Evolutionary conservation across 2,113 vertebrate genomes (phyloP).

Genomic region (Nothocercus nigrocapillus): DNA sequence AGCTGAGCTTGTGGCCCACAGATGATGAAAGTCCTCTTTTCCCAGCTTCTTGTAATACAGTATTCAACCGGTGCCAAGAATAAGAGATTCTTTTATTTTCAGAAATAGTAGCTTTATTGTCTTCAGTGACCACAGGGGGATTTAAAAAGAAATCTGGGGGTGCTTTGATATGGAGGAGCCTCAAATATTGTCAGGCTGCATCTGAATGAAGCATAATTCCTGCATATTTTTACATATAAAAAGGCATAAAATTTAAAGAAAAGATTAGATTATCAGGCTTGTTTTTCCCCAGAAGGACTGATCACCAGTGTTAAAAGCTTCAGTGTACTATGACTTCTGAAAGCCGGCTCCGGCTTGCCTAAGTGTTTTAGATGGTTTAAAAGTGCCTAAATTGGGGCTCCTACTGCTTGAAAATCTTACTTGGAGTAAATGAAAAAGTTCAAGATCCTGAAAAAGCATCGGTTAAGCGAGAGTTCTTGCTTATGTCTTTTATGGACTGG

Average conservation of each 20-base stretch:
- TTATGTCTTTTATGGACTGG: background rate
- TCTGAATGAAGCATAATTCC: background rate
- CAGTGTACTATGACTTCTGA: background rate
- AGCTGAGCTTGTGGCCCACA: background rate
- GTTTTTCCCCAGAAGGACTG: no score
- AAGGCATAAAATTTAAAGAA: background rate
- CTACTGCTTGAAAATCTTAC: background rate
- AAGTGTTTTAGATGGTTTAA: background rate
- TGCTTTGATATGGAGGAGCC: background rate
- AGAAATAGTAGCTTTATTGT: no score
- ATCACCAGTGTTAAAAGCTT: fast-evolving
- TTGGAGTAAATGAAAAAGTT: no score
- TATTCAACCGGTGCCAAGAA: no score
- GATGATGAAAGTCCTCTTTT: background rate
- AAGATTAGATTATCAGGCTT: background rate
- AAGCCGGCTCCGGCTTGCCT: background rate
- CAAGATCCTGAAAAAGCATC: no score
- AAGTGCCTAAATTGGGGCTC: background rate
- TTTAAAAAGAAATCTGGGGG: background rate
- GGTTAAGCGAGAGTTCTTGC: background rate
- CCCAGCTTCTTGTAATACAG: background rate
- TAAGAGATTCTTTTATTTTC: background rate
- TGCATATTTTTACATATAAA: no score
- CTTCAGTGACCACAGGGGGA: background rate
- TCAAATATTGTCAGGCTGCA: no score